Base-by-base conservation (phyloP, 2,113 vertebrate genomes). In the Nannospalax galili region DNA sequence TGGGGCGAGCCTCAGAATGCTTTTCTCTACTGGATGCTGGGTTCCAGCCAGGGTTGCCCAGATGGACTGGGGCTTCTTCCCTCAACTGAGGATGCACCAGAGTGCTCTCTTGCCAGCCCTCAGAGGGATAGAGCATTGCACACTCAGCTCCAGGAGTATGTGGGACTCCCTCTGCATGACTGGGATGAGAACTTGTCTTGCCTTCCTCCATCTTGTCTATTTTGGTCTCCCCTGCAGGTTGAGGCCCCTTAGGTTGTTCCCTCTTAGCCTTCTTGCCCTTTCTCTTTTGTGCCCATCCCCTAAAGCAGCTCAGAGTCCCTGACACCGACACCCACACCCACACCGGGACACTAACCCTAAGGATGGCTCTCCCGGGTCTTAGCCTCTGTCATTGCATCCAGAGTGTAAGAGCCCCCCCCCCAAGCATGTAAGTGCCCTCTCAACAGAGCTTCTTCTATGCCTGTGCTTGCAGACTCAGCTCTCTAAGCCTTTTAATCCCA, bases 321-420 rank as follows among this genome's bases (percentile, higher is more conserved):
- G 67, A 56, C 37, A 0, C 7, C 28, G 67, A 56, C 37, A 0
- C 7, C 28, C 19, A 32, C 48, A 12, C 30, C 28, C 37, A 40
- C 26, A 14, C 48, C 14, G n/a, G 88, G 84, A 90, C 56, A 72
- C 67, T 26, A 45, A 78, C 73, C 90, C 67, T 88, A 93, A 98
- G 95, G 92, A 85, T 3, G 96, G 82, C 75, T 95, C 92, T 94
- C 81, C 73, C 1, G 48, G 97, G 97, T 75, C 96, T 93, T 92
- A 97, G 96, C 94, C 97, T 98, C 94, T 98, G 98, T 98, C 98
- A 98, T 97, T 12, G 6, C 45, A 96, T 94, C 98, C 98, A 98
- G 89, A 92, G 65, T 73, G 97, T 98, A 87, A 98, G 97, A 92
- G 95, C 98, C 92, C 98, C 97, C 67, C 97, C 97, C 72, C 95